Conservation (phyloP, 2,888 invertebrate species). For the Agrotis exclamationis region DNA sequence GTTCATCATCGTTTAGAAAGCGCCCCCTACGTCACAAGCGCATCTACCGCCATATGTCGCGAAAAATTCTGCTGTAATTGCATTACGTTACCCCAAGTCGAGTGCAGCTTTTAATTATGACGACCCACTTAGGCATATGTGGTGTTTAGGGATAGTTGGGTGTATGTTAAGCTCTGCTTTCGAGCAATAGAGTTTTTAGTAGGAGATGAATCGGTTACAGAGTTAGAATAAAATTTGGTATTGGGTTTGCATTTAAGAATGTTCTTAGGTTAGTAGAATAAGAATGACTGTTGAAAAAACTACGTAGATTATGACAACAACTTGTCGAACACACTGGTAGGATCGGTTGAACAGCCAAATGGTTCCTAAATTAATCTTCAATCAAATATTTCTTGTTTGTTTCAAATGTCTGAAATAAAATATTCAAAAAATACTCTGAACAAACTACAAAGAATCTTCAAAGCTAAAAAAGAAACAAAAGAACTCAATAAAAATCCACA, state of each 20-base stretch:
- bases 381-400: too few species aligned
- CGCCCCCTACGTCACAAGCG: slow-evolving; percentile 71
- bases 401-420: neutral
- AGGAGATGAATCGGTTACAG: too few species aligned
- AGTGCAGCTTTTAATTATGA: slow-evolving; percentile 87
- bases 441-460: slow-evolving; percentile 16
- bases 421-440: neutral
- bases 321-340: too few species aligned
- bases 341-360: too few species aligned
- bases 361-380: too few species aligned
- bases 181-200: slow-evolving; percentile 15
- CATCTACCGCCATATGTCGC: slow-evolving; percentile 87
- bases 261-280: too few species aligned
- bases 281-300: too few species aligned
- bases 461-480: slow-evolving; percentile 35
- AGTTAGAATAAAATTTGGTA: too few species aligned
- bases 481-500: slow-evolving; percentile 40
- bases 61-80: slow-evolving; percentile 90
- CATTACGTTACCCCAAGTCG: slow-evolving; percentile 88
- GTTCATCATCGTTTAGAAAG: slow-evolving; percentile 62
- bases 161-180: slow-evolving; percentile 25
- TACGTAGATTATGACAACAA: too few species aligned
- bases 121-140: slow-evolving; percentile 90
- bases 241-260: too few species aligned
- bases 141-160: slow-evolving; percentile 69